Evolutionary conservation across 2,888 invertebrate genomes (phyloP).

Genomic region (Drosophila macrospina): DNA sequence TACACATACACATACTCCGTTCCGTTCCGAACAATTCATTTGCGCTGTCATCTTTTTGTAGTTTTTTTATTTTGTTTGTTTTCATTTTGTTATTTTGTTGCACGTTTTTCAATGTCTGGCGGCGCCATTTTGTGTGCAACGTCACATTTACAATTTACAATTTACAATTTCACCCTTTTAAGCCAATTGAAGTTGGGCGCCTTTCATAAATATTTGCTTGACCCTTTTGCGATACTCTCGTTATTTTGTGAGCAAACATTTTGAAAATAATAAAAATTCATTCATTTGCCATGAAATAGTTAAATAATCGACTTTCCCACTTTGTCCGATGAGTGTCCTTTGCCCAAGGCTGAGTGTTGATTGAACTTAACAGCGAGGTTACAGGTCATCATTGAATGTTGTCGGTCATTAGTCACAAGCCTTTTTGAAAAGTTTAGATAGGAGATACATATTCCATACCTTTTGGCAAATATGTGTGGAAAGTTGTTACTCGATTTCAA

Average conservation of each 20-base stretch:
- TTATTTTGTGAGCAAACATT: constrained; percentile 32
- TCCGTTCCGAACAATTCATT: constrained; percentile 57
- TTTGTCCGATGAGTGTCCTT: constrained; percentile 8
- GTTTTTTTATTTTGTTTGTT: constrained; percentile 3
- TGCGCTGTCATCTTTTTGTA: constrained; percentile 53
- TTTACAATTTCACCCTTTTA: constrained; percentile 60
- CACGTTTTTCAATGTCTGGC: constrained; percentile 25
- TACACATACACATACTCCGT: constrained; percentile 1
- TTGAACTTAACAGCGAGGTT: not conserved
- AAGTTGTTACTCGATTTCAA: too few relatives aligned
- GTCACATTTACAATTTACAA: constrained; percentile 52
- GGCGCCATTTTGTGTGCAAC: constrained; percentile 64
- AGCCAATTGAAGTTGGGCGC: constrained; percentile 25
- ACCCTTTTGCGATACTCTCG: constrained; percentile 34
- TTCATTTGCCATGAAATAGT: constrained; percentile 38
- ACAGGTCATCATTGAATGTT: not conserved
- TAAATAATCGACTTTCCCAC: constrained; percentile 53
- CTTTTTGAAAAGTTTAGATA: too few relatives aligned
- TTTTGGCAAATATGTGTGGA: too few relatives aligned
- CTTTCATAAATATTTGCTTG: constrained; percentile 62
- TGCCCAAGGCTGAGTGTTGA: not conserved
- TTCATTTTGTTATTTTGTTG: too few relatives aligned
- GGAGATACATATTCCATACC: too few relatives aligned
- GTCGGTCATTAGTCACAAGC: not conserved
- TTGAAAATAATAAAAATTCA: constrained; percentile 32